Base-by-base conservation (phyloP, 2,888 invertebrate genomes). In the Sesia apiformis region DNA sequence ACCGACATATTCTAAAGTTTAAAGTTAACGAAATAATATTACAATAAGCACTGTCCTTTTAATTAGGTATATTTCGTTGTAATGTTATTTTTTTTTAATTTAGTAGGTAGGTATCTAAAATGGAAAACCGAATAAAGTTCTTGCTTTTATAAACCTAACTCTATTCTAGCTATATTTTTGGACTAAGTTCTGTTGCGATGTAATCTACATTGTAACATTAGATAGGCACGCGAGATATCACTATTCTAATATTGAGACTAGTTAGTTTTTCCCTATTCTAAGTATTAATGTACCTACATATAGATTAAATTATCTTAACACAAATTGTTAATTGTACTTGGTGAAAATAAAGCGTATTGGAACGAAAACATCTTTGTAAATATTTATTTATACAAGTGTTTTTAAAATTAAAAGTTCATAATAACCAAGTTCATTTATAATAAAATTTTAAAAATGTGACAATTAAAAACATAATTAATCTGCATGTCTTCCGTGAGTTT, bases 161-260 rank as follows among this genome's bases (percentile, higher is more conserved):
- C 23, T 23, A 23, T 23, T 23, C 23, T 23, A 23, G 23, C 23
- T 23, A 23, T 23, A 23, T 23, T 23, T 23, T 23, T 23, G 23
- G 23, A 23, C 23, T 23, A 23, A 23, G 23, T 23, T 23, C 23
- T 23, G 23, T 23, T 23, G 23, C 23, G 23, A 23, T 23, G 23
- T 23, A 46, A 46, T 5, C 8, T 46, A 46, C n/a, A 46, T 46
- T 8, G 5, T 6, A 46, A 46, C 46, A 46, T 46, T 86, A 52
- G 59, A 60, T 58, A 89, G 87, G 88, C 88, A 88, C 88, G 81
- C 85, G 72, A 74, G 74, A 78, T 84, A 81, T 83, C 77, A 82
- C 81, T 85, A 82, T 70, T 71, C 79, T 85, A 69, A 63, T 66
- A 65, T 83, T 87, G 86, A 89, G 88, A 89, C 88, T 89, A 88